Evolutionary conservation across 2,113 vertebrate genomes (phyloP).

Genomic region (Nothoprocta pentlandii): DNA sequence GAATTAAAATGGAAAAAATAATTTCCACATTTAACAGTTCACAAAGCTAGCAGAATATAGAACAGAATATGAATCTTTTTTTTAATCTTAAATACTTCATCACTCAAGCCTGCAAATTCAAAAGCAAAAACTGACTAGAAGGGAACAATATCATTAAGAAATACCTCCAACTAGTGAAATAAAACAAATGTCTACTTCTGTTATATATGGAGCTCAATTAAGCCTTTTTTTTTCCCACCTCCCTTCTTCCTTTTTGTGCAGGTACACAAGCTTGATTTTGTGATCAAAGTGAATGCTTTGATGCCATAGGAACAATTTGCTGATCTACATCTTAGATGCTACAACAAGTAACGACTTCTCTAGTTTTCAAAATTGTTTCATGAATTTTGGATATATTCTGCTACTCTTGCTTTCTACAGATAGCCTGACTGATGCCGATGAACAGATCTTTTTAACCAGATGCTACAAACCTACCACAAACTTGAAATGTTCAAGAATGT

Average conservation of each 20-base stretch:
- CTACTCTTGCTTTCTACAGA: not conserved
- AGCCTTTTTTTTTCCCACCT: not conserved
- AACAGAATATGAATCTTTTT: not conserved
- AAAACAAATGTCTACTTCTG: not conserved
- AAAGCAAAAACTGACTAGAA: not conserved
- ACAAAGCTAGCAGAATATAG: not conserved
- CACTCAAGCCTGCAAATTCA: not conserved
- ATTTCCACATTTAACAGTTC: not conserved
- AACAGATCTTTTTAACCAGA: not conserved
- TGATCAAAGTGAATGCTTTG: not conserved
- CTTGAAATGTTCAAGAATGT: not conserved
- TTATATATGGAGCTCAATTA: not conserved
- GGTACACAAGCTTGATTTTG: not conserved
- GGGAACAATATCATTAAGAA: not conserved
- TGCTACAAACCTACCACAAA: not conserved
- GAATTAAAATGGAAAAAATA: not conserved
- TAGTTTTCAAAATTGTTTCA: not conserved
- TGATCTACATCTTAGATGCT: not conserved
- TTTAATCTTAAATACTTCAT: conserved; percentile 8
- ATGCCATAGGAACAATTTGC: not conserved
- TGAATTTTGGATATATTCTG: not conserved
- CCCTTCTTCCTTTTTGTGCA: not conserved
- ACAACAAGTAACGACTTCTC: not conserved
- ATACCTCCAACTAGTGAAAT: not conserved
- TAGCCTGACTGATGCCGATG: not conserved